Percentiles rank a stretch among this genome's conserved stretches.
phyloP scores from a whole-genome alignment of 1,140 invertebrate genomes.

The Cherax destructor region DNA sequence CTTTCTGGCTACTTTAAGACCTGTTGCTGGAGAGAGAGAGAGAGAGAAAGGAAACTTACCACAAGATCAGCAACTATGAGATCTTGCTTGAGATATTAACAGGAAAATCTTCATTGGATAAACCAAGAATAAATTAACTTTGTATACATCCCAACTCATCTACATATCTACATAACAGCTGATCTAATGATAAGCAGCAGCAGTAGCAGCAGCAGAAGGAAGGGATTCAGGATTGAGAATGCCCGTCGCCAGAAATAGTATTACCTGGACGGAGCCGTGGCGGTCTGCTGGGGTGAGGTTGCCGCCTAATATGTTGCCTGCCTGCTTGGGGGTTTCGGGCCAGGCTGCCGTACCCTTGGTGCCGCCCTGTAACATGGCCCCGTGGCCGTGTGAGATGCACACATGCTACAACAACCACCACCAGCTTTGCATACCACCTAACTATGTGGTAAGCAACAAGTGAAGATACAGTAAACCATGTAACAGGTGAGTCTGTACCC shows the following conservation, averaged over 20 bases:
- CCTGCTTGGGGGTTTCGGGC: slow-evolving; percentile 72
- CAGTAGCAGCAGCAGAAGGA: background rate
- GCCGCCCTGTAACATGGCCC: slow-evolving; percentile 74
- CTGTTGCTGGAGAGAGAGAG: background rate
- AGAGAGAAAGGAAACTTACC: background rate
- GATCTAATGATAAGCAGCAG: slow-evolving; percentile 16
- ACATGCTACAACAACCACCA: slow-evolving; percentile 34
- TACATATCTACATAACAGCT: background rate
- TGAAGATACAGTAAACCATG: background rate
- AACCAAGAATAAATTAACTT: slow-evolving; percentile 10
- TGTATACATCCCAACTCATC: background rate
- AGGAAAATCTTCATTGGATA: slow-evolving; percentile 3
- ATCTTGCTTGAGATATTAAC: background rate
- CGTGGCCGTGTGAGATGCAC: slow-evolving; percentile 79
- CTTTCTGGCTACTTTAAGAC: slow-evolving; percentile 43
- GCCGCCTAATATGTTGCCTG: slow-evolving; percentile 76
- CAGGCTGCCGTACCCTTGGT: slow-evolving; percentile 75
- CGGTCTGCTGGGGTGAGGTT: slow-evolving; percentile 93
- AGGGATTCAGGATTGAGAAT: background rate
- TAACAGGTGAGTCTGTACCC: no score
- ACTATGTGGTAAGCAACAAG: background rate
- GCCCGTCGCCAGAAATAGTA: slow-evolving; percentile 67
- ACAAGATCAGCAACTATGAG: background rate
- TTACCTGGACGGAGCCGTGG: slow-evolving; percentile 95
- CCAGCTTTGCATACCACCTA: slow-evolving; percentile 16